phyloP scores from a whole-genome alignment of 2,113 vertebrate genomes.

The Falcunculus frontatus region DNA sequence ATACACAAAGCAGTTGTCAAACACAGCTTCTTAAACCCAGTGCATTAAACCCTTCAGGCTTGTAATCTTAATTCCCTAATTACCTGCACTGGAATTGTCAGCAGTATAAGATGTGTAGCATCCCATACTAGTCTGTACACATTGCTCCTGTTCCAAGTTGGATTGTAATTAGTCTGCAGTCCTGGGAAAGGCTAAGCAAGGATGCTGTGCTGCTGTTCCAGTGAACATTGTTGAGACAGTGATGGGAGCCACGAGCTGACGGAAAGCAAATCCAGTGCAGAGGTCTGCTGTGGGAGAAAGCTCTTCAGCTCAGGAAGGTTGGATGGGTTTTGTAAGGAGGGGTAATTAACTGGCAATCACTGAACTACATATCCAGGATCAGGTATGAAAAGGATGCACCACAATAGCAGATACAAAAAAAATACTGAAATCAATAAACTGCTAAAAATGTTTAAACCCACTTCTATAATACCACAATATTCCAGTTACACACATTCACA shows the following conservation, averaged over 20 bases:
- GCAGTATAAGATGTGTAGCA: not conserved
- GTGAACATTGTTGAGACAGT: not conserved
- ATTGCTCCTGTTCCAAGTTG: not conserved
- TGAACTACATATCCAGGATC: not conserved
- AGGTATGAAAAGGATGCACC: not conserved
- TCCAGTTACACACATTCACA: not conserved
- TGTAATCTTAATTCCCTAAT: not conserved
- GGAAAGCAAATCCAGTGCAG: not conserved
- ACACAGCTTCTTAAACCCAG: not conserved
- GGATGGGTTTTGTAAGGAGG: not conserved
- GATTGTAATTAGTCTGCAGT: not conserved
- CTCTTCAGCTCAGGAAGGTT: not conserved
- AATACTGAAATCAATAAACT: not conserved
- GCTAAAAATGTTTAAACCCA: not conserved
- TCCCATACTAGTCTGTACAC: rapidly evolving
- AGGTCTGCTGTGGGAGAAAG: not conserved
- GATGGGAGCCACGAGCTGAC: not conserved
- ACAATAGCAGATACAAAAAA: not conserved
- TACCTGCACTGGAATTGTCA: not conserved
- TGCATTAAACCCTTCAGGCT: not conserved
- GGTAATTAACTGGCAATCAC: not conserved
- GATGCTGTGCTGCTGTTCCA: not conserved
- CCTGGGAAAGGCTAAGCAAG: not conserved
- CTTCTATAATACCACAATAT: not conserved
- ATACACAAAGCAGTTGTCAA: not conserved